Base-by-base conservation (phyloP, 2,113 vertebrate species). In the Charina bottae region DNA sequence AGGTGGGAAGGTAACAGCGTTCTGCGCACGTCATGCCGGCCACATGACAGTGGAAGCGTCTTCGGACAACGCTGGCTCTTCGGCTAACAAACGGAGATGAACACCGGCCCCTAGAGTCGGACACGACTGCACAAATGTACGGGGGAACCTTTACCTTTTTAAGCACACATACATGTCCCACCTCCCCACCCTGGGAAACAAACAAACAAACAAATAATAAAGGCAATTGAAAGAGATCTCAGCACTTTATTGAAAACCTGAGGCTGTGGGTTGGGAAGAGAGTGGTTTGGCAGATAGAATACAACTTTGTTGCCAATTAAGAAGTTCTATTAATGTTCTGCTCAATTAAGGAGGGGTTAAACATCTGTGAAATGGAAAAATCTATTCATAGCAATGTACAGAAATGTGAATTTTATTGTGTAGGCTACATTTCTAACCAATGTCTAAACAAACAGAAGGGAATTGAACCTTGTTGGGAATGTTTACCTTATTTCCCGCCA, bases 291-390 rank as follows among this genome's bases (percentile, higher is more conserved):
- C 13, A 87, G 64, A 58, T 62, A 24, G 19, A 60, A 54, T 60
- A 53, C 49, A 55, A 7, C 56, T 83, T 60, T 37, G 37, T 59
- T 89, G n/a, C 21, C 28, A 54, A 6, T 84, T 92, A 92, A 83
- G 28, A 68, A 83, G 24, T 28, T 83, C 12, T 60, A 11, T 92
- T 88, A 46, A 49, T 21, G 37, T 54, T 92, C 42, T 89, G n/a
- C 84, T 89, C 78, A 84, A 17, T 54, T 88, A 89, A 24, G 28
- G 46, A 53, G 23, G 90, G 72, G 89, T 92, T 92, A 92, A 88
- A 88, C 64, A 58, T 60, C 28, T 92, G 55, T 42, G 72, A 89
- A 49, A n/a, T 85, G n/a, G 33, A 53, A n/a, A 83, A 62, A 72
- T 7, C 58, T 64, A 46, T 64, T 64, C 58, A 84, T 89, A 37